Base-by-base conservation (phyloP, 1,140 invertebrate genomes). In the Camponotus vicinus region DNA sequence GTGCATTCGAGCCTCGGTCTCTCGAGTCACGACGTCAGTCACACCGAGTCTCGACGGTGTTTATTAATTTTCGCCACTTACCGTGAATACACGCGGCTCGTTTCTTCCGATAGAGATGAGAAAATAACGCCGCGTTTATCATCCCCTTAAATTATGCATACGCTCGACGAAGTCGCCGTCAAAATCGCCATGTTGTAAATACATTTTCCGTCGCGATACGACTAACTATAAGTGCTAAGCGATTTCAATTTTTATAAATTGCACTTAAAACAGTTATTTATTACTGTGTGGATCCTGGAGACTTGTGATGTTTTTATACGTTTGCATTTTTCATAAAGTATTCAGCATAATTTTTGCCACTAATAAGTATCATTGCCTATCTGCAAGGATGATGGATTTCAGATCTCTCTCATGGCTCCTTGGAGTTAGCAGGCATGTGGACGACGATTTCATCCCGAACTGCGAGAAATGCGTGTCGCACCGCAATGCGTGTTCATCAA, bases 61-160 rank as follows among this genome's bases (percentile, higher is more conserved):
- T 91, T 92, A 92, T 92, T 92, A 92, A 92, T 92, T 45, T 45
- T 91, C 86, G 82, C 89, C 90, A 92, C 90, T 92, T 92, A 92
- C 83, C 71, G 18, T 78, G 59, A 75, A 86, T 90, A 87, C 66
- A 57, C 80, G 6, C 49, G 70, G n/a, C 83, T 86, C 77, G 73
- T 80, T 90, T 91, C 86, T 87, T 90, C 77, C 87, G 84, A 79
- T 87, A 85, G 87, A 85, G 82, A 91, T 86, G 86, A 86, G 73
- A 77, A 90, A 90, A 86, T 86, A 79, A 79, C 37, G 37, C 37
- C 61, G 59, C 63, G 34, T 86, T 80, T 76, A 52, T 61, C 5
- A 52, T 52, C 37, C 37, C 52, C 11, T 82, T 63, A 83, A 83
- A 32, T 61, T 45, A 79, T n/a, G 71, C 34, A 13, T 42, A 63